Conservation (phyloP, 2,113 vertebrate genomes). For the Barbus barbus region DNA sequence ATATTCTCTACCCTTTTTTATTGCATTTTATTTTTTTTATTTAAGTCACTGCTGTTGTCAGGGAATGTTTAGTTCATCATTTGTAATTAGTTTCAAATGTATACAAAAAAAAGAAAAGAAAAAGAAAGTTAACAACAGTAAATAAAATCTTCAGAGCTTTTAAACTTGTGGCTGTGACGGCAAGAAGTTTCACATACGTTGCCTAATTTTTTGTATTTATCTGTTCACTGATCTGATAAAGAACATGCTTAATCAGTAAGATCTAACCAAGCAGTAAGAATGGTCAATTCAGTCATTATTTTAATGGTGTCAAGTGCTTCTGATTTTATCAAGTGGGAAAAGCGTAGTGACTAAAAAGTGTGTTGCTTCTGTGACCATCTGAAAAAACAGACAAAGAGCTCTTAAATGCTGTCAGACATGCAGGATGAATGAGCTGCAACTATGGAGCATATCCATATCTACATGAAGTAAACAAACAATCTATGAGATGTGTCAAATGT, state of each 20-base stretch:
- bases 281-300: background rate
- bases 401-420: conserved; percentile 20
- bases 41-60: too few species aligned
- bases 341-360: background rate
- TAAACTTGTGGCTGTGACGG: background rate
- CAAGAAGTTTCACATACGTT: background rate
- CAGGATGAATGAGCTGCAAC: conserved; percentile 36
- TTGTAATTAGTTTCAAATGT: too few species aligned
- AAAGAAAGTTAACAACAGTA: too few species aligned
- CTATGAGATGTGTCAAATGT: too few species aligned
- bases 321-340: background rate
- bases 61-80: too few species aligned
- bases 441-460: background rate
- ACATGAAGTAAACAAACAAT: too few species aligned
- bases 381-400: conserved; percentile 6
- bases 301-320: background rate
- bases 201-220: too few species aligned
- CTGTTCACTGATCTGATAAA: background rate
- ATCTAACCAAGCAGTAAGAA: background rate
- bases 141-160: background rate
- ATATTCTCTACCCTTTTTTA: background rate
- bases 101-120: too few species aligned
- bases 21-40: background rate
- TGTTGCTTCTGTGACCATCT: background rate
- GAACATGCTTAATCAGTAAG: background rate